Evolutionary conservation across 2,888 invertebrate genomes (phyloP), one percentile per base, ranked within the genome.

Genomic region (Acrobasis consociella): DNA sequence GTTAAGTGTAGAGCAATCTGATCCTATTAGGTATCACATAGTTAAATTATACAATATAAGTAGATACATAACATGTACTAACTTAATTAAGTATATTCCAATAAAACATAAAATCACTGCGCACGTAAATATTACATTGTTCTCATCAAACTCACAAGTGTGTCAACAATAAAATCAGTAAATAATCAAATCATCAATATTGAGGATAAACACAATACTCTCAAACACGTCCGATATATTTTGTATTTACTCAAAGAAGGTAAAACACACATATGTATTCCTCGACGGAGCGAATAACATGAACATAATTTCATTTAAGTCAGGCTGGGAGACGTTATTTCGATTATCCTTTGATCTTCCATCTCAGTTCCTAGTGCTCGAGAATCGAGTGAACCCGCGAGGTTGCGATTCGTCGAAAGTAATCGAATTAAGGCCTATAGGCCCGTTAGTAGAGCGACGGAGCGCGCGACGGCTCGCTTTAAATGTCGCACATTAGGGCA

Each of bases 271-370:
- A 22, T 37, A 51, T n/a, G 22, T 70, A 72, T 74, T 71, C 69
- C 63, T 72, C 63, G 63, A 67, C 67, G 67, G 67, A 73, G 70
- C 73, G 72, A 72, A 75, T 78, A 71, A 70, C 67, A 72, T 70
- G 71, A 72, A 74, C 73, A 76, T 79, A 79, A 81, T 80, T 79
- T 78, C 74, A 81, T 80, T 81, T 83, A 75, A 78, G 74, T 72
- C 73, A 69, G 75, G 75, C 77, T 78, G 76, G 74, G 75, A 79
- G 76, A 76, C 77, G 77, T 71, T 73, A 75, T 82, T 79, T 78
- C 75, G 76, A 80, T 80, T 81, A 82, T 80, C 77, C 80, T 83
- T 82, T 83, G 82, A 85, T 82, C 82, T 85, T 78, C 75, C 80
- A 75, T 74, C 73, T 74, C 75, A 72, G 75, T 69, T 72, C 71